Base-by-base conservation (phyloP, 2,113 vertebrate species). In the Acanthisitta chloris region DNA sequence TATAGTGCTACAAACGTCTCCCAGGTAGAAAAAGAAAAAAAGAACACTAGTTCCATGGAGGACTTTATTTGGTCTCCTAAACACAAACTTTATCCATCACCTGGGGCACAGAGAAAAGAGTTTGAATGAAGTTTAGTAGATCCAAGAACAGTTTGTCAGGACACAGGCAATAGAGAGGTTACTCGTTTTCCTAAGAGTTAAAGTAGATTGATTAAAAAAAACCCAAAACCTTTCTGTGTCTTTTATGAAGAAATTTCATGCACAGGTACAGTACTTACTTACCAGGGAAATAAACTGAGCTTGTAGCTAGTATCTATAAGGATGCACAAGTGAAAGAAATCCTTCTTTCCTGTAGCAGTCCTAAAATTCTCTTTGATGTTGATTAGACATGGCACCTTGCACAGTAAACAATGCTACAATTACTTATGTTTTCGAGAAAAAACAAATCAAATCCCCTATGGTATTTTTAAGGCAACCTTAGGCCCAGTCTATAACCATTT, bases 401-500 rank as follows among this genome's bases (percentile, higher is more conserved):
- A 92, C 81, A 87, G 66, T 65, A 95, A 96, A 95, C 79, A 95
- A 88, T 67, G 58, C 52, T 92, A 76, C 40, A 86, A 94, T 96
- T 91, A 92, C 45, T 80, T 95, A 36, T 64, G 31, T 91, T 96
- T 95, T 89, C 59, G 90, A 89, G 46, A 93, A 82, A 95, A 95
- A 97, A 59, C 58, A 89, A 95, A 73, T 52, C 5, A 2, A 90
- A 65, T 72, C 29, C 76, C 46, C 43, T 18, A 10, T 40, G 65
- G 67, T 72, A 88, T 76, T 91, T 96, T 94, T 92, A 72, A 83
- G 26, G 31, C 34, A 87, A 88, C n/a, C 20, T 57, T 55, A 83
- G 55, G 52, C 82, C 49, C 48, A 48, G 34, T 42, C 38, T 95
- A 92, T 48, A 96, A 80, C 31, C 48, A n/a, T 61, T 95, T 94